phyloP scores from a whole-genome alignment of 1,140 invertebrate species.

The Saxidomus purpurata region DNA sequence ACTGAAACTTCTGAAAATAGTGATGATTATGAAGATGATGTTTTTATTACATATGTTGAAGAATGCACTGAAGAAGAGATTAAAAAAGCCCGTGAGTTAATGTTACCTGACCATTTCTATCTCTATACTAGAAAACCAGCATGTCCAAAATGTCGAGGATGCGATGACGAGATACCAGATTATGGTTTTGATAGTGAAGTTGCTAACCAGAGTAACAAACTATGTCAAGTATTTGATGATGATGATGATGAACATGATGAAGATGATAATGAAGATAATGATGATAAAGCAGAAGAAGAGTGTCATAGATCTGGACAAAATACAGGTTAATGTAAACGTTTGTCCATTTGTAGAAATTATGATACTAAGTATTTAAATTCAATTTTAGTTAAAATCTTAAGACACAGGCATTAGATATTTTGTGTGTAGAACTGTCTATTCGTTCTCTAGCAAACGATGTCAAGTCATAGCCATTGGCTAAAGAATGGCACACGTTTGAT shows the following conservation, averaged over 20 bases:
- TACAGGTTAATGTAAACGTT: too few species aligned
- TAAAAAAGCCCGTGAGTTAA: conserved; percentile 89
- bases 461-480: too few species aligned
- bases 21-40: conserved; percentile 85
- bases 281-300: conserved; percentile 51
- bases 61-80: conserved; percentile 90
- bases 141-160: conserved; percentile 93
- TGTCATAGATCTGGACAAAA: too few species aligned
- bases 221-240: neutral
- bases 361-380: too few species aligned
- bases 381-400: too few species aligned
- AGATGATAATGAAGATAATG: conserved; percentile 57
- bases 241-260: conserved; percentile 48
- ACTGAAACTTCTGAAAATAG: neutral
- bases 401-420: too few species aligned
- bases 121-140: conserved; percentile 90
- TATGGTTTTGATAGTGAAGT: neutral
- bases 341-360: too few species aligned
- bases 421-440: too few species aligned
- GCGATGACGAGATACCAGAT: conserved; percentile 84
- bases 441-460: too few species aligned
- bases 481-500: too few species aligned
- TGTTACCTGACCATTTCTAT: conserved; percentile 93
- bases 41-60: conserved; percentile 90
- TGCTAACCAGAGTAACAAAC: neutral